Evolutionary conservation across 1,140 invertebrate species (phyloP), one percentile per base, ranked within the genome.

Genomic region (Drosophila setifemur): DNA sequence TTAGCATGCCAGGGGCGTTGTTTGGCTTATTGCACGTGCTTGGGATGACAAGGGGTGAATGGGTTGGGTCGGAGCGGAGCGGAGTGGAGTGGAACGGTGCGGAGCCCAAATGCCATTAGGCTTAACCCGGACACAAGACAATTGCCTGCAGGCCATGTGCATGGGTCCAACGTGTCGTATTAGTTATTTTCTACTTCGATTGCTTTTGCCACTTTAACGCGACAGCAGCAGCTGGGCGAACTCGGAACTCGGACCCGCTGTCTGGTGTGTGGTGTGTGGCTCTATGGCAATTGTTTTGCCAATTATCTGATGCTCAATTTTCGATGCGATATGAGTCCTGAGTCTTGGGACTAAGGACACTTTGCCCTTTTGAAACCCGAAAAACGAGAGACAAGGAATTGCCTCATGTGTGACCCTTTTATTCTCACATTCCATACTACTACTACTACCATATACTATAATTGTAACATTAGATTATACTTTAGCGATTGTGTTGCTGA

Each of bases 171-270:
- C 79, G 79, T 85, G 79, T 81, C 81, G 79, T 85, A 85, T 86
- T 85, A 85, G 79, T 85, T 85, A 85, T 85, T 85, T 85, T 85
- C 81, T 86, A 85, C 79, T 79, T 86, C 81, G 81, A 85, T 85
- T 85, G 81, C 81, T 75, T 86, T 85, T 85, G 81, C 81, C 79
- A 86, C 81, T 85, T 85, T 86, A 81, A 71, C 79, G 79, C 79
- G 74, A 86, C 75, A 82, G 58, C 75, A 82, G 58, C 76, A 75
- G 45, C 60, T 53, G 60, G 26, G 49, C 42, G 28, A 25, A 9
- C 11, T 4, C 31, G 31, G 14, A n/a, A n/a, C 19, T 49, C 26
- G n/a, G n/a, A n/a, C n/a, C n/a, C n/a, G 21, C 44, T 19, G 23
- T 18, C 31, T 49, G 45, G 52, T 21, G 4, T 26, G 11, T 45